A percentile compares a stretch with the other conserved stretches of the same genome.
These are phyloP conservation scores for Tylochromis polylepis DNA, from an alignment of 2,113 vertebrate genomes.

Conservation along the genomic window DNA sequence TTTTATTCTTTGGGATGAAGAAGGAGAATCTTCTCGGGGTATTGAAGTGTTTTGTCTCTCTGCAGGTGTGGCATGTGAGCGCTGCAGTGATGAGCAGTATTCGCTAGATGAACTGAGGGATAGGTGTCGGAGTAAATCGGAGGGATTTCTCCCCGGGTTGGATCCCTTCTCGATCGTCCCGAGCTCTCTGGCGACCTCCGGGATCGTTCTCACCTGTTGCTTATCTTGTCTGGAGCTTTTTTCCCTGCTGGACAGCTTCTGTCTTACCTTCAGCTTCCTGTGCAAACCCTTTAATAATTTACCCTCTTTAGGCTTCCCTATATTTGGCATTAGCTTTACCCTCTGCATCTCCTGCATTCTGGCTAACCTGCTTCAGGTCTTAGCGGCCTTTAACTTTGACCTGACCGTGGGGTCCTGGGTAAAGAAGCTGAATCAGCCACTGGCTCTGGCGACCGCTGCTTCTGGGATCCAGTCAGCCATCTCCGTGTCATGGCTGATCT, in stretches of 20 bases:
- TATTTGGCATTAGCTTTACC: constrained; percentile 46
- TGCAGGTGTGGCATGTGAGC: not conserved
- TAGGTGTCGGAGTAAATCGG: constrained; percentile 26
- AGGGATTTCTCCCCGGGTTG: constrained; percentile 5
- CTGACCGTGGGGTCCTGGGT: not conserved
- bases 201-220: constrained; percentile 1
- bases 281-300: not conserved
- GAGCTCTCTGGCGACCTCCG: not conserved
- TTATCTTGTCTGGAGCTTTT: constrained; percentile 53
- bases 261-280: not conserved
- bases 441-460: not conserved
- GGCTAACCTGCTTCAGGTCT: constrained; percentile 62
- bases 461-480: not conserved
- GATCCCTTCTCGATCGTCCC: constrained; percentile 17
- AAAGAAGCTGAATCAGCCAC: not conserved
- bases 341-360: constrained; percentile 62
- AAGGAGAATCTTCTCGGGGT: not conserved
- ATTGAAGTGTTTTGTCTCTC: not conserved
- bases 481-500: not conserved
- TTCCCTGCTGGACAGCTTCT: too few relatives aligned
- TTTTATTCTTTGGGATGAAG: not conserved
- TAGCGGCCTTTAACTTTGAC: too few relatives aligned
- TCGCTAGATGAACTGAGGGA: not conserved
- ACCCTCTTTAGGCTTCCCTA: constrained; percentile 13
- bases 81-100: too few relatives aligned